Base-by-base conservation (phyloP, 2,797 vertebrate genomes). In the Ambastaia sidthimunki region DNA sequence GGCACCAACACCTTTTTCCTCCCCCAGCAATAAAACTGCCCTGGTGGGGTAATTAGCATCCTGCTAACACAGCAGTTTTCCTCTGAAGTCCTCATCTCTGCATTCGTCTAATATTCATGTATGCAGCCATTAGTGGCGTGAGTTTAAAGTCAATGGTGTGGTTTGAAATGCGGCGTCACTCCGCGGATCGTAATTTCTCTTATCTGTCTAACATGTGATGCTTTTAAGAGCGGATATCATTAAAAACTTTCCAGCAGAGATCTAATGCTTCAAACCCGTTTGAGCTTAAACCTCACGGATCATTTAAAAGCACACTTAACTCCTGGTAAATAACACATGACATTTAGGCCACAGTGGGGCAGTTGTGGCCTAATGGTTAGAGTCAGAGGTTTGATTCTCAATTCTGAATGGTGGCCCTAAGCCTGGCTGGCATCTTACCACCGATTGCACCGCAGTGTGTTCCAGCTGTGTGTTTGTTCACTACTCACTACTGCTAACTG, bases 171-270 rank as follows among this genome's bases (percentile, higher is more conserved):
- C 4, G 47, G 31, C 0, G 23, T 60, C 71, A 19, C 57, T 63
- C 71, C 3, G 11, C 15, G 57, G 57, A 41, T 48, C 37, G 0
- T 31, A 0, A 19, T 19, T 31, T 31, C 59, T 63, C 60, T 74
- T 9, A 19, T 52, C 18, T 1, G 23, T 50, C 60, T 52, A 3
- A 18, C 23, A 1, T 4, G 13, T 12, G 48, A 66, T 13, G 73
- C 60, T 75, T 75, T 75, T 75, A 54, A 54, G 15, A 75, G 62
- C 48, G 60, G 73, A 66, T 54, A 47, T 52, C 28, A 37, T 75
- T 72, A 66, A 41, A 41, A 41, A 13, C 21, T 4, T 41, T 66
- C 73, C 47, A 37, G 28, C 47, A 66, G 73, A 75, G n/a, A 75
- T 18, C 12, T 62, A 1, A 62, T 31, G 16, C 28, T 34, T 15